Evolutionary conservation across 2,797 vertebrate species (phyloP).

Genomic region (Gambelia wislizenii): DNA sequence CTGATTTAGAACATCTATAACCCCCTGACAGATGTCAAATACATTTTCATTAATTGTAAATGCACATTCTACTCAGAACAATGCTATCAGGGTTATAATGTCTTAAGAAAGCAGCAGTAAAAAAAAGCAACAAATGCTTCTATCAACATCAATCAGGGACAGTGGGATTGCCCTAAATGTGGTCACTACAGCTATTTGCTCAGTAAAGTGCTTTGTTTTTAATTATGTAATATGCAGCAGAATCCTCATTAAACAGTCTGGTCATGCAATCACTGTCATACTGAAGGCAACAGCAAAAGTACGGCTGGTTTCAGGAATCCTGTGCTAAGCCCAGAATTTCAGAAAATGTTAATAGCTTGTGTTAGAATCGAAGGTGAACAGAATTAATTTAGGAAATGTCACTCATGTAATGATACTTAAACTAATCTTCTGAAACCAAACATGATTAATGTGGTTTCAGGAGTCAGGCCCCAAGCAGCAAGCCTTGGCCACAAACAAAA

Average conservation of each 20-base stretch:
- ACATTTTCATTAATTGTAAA: not conserved
- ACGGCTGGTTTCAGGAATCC: not conserved
- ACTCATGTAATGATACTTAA: not conserved
- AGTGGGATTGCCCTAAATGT: not conserved
- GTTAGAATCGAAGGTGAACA: not conserved
- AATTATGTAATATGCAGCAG: not conserved
- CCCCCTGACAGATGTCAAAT: not conserved
- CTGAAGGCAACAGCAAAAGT: not conserved
- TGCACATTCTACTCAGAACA: not conserved
- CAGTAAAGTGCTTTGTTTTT: not conserved
- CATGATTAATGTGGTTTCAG: not conserved
- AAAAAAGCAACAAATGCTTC: not conserved
- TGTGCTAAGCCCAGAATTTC: not conserved
- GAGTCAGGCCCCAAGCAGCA: not conserved
- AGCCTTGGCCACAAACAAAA: constrained; percentile 27
- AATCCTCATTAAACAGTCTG: not conserved
- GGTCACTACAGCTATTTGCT: not conserved
- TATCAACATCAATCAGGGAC: not conserved
- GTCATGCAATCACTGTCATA: not conserved
- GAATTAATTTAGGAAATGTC: not conserved
- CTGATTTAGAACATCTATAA: not conserved
- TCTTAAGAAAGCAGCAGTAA: not conserved
- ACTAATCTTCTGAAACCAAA: not conserved
- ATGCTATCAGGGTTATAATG: not conserved
- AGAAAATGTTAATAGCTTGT: not conserved